Percentiles rank a stretch among this genome's conserved stretches.
These are phyloP conservation scores for Caenorhabditis tropicalis DNA, from an alignment of 1,140 invertebrate species.

Conservation along the genomic window DNA sequence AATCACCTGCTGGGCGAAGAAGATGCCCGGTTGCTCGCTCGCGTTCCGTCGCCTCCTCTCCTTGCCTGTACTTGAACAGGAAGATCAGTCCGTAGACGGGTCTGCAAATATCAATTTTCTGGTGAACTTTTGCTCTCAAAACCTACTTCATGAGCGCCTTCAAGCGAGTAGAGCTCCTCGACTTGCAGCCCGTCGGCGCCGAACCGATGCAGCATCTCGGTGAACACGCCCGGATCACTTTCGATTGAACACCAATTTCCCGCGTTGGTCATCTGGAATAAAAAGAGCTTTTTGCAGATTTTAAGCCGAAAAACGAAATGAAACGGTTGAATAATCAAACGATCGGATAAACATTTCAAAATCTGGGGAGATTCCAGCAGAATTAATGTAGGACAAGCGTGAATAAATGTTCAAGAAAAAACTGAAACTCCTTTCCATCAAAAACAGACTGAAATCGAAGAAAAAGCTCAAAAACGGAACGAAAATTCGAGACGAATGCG, in stretches of 20 bases:
- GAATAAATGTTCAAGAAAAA: too few species aligned
- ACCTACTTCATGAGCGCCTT: constrained; percentile 88
- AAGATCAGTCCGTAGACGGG: constrained; percentile 98
- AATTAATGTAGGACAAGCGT: too few species aligned
- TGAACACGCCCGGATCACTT: constrained; percentile 98
- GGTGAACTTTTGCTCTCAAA: neutral
- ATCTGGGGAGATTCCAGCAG: too few species aligned
- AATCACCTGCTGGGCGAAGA: constrained; percentile 98
- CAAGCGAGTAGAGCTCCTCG: constrained; percentile 95
- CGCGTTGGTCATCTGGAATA: constrained; percentile 59
- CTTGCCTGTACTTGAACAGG: constrained; percentile 94
- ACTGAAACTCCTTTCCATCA: too few species aligned
- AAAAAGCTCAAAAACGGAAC: too few species aligned
- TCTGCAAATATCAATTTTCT: constrained; percentile 75
- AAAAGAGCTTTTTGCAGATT: too few species aligned
- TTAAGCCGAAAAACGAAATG: neutral
- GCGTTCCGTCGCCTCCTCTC: constrained; percentile 86
- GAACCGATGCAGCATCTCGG: constrained; percentile 89
- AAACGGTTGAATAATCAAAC: too few species aligned
- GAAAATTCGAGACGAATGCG: too few species aligned
- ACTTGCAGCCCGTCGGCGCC: constrained; percentile 82
- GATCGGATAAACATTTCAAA: too few species aligned
- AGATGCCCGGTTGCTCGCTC: constrained; percentile 86
- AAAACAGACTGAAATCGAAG: too few species aligned
- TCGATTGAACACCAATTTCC: constrained; percentile 99